phyloP scores from a whole-genome alignment of 2,797 vertebrate genomes.

The Moxostoma hubbsi region DNA sequence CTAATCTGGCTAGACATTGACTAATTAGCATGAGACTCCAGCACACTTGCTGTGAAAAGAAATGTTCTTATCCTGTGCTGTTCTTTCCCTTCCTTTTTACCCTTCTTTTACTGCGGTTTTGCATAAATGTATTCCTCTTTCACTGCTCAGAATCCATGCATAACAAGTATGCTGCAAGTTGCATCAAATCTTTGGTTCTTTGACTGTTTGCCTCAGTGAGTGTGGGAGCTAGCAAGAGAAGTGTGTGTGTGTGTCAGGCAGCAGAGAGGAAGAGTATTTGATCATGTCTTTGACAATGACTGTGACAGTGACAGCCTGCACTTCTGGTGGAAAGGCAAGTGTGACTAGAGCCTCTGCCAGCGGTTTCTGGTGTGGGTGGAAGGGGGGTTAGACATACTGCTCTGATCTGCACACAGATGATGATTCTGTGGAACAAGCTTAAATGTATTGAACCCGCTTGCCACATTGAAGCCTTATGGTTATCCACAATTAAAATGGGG shows the following conservation, averaged over 20 bases:
- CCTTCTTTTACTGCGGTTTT: conserved; percentile 43
- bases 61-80: conserved; percentile 41
- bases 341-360: conserved; percentile 48
- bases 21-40: conserved; percentile 57
- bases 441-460: conserved; percentile 18
- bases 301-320: conserved; percentile 55
- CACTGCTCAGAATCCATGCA: conserved; percentile 44
- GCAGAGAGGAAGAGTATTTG: conserved; percentile 46
- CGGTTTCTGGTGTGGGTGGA: conserved; percentile 16
- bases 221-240: conserved; percentile 45
- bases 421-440: conserved; percentile 38
- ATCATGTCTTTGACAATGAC: conserved; percentile 50
- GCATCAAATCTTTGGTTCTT: conserved; percentile 49
- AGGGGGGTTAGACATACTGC: background rate
- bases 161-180: conserved; percentile 46
- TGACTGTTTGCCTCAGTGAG: conserved; percentile 52
- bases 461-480: background rate
- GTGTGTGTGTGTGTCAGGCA: conserved; percentile 20
- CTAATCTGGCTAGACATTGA: conserved; percentile 58
- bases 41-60: conserved; percentile 52
- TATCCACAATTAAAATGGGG: background rate
- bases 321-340: conserved; percentile 28
- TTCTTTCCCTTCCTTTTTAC: conserved; percentile 35
- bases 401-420: conserved; percentile 42
- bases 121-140: conserved; percentile 24